Base-by-base conservation (phyloP, 2,797 vertebrate genomes). In the Nasua narica region DNA sequence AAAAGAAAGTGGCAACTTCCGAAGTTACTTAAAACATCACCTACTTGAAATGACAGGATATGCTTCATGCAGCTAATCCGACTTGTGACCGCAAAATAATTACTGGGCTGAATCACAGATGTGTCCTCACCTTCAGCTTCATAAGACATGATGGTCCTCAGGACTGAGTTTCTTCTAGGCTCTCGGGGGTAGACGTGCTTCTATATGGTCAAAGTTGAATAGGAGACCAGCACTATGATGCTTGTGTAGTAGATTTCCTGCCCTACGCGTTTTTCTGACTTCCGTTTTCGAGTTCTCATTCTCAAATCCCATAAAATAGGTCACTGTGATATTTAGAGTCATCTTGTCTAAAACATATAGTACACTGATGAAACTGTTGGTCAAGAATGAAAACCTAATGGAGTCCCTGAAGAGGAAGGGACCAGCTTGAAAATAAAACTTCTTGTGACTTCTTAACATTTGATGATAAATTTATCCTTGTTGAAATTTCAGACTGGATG, bases 21-120 rank as follows among this genome's bases (percentile, higher is more conserved):
- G 93, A 95, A 89, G 50, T 92, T 54, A 83, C 76, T 48, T 89
- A 76, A 96, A 89, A 58, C 40, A 52, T 77, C 96, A 52, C 27
- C 16, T 56, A 37, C 43, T 67, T 88, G 50, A 60, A 29, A 87
- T 56, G 90, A 88, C 40, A 78, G 85, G n/a, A 6, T 96, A 32
- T 78, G n/a, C 46, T 37, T 89, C 82, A 85, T 82, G 27, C 60
- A 95, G 69, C 91, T 88, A 90, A 37, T 12, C 40, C 60, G 46
- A 3, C 50, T 81, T 58, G 2, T 92, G 67, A 76, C 46, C 7
- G 65, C 29, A 65, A 40, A 90, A 29, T 95, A 37, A 72, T 90
- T n/a, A 92, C 48, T 83, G 27, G 27, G 16, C n/a, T 91, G 74
- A 95, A 40, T 90, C 32, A 76, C 8, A 65, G 43, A 86, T 21